Evolutionary conservation across 2,888 invertebrate species (phyloP).

Genomic region (Aproaerema taeniolella): DNA sequence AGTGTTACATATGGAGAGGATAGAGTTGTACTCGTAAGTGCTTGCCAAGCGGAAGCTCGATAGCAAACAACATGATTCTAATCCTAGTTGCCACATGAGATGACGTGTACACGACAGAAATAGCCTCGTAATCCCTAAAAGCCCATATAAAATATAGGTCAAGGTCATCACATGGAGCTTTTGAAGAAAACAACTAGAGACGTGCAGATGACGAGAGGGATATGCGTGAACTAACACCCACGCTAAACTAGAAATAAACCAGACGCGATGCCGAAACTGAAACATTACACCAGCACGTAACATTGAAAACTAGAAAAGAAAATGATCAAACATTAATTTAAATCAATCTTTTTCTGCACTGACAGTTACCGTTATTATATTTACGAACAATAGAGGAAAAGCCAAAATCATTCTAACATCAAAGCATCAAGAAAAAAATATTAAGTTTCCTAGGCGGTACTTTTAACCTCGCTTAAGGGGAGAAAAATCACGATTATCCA

Average conservation of each 20-base stretch:
- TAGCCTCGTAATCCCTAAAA: slow-evolving; percentile 18
- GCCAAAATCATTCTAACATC: no score
- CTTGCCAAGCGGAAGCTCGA: not conserved
- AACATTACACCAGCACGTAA: slow-evolving; percentile 62
- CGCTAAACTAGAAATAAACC: slow-evolving; percentile 70
- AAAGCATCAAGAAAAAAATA: no score
- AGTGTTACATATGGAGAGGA: no score
- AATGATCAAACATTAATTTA: no score
- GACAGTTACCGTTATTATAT: no score
- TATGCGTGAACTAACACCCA: slow-evolving; percentile 35
- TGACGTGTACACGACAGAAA: slow-evolving; percentile 12
- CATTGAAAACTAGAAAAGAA: no score
- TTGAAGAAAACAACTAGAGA: slow-evolving; percentile 19
- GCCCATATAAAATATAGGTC: slow-evolving; percentile 45
- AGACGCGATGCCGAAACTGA: slow-evolving; percentile 50
- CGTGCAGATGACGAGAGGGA: slow-evolving; percentile 25
- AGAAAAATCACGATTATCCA: slow-evolving; percentile 39
- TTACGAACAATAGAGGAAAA: no score
- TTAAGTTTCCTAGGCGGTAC: no score
- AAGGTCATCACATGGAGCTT: slow-evolving; percentile 51
- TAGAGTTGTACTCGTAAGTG: no score
- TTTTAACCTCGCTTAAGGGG: no score
- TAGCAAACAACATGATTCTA: slow-evolving; percentile 1
- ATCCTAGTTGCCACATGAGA: slow-evolving; percentile 1
- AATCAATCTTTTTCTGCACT: no score